Evolutionary conservation across 2,888 invertebrate genomes (phyloP), one percentile per base, ranked within the genome.

Genomic region (Conops quadrifasciatus): DNA sequence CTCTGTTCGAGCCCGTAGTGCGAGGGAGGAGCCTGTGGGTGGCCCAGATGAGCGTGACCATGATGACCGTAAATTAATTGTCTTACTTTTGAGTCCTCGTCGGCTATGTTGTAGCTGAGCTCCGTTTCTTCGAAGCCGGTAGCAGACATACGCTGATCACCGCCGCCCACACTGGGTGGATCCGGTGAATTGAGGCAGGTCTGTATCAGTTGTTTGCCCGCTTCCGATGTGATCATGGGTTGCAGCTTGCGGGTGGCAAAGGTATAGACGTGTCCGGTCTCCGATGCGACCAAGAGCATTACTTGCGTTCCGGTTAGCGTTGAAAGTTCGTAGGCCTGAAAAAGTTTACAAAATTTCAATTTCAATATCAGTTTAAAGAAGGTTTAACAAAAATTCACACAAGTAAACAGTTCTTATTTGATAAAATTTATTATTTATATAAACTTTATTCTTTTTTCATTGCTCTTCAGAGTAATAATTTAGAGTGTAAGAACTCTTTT

Each of bases 211-310:
- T 97, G 94, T 87, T 99, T 98, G 78, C 98, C 98, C 73, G 94
- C 94, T 85, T 95, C 94, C 78, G 97, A 97, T 63, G 97, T 98
- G 87, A 99, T 98, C 98, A 99, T 99, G 78, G 99, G 99, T 87
- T 98, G 97, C 69, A 99, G 90, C 87, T 97, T 97, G 79, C 97
- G 91, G 78, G 99, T 99, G 75, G 99, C 98, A 88, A 98, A 99
- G 75, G 99, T 99, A 89, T 99, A 99, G 82, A 99, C 99, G 88
- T 99, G 99, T 69, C 98, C 98, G 24, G 98, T 98, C 87, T 98
- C 98, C 76, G 96, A 97, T 74, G 98, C 98, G 77, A 99, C 98
- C 84, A 99, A 89, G 81, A 99, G 89, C 98, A 99, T 99, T 87
- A 99, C 98, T 88, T 99, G 98, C 47, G 99, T 99, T 69, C 99